These are phyloP conservation scores for Smittia sp. DNA, from an alignment of 2,888 invertebrate genomes.

Conservation along the genomic window DNA sequence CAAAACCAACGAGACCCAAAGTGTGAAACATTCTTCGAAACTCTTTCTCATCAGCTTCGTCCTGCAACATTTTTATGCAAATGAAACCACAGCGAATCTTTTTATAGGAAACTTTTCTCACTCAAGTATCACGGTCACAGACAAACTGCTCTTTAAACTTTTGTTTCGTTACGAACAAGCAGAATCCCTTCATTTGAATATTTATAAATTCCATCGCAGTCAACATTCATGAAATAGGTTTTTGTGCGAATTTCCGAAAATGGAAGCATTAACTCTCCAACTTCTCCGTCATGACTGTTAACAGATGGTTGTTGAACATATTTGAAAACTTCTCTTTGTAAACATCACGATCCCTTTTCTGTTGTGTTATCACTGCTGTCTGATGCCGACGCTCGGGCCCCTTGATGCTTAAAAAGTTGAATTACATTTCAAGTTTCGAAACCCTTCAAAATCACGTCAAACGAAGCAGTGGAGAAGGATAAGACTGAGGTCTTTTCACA, in stretches of 20 bases:
- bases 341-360: neutral
- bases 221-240: neutral
- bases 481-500: too few relatives aligned
- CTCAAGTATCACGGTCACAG: neutral
- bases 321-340: neutral
- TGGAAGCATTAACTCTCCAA: neutral
- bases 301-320: constrained; percentile 1
- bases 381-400: too few relatives aligned
- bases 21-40: too few relatives aligned
- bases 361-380: neutral
- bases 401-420: neutral
- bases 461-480: neutral
- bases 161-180: neutral
- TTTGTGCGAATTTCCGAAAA: neutral
- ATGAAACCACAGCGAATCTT: neutral
- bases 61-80: neutral
- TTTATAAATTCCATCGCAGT: neutral
- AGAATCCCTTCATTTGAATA: constrained; percentile 18
- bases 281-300: neutral
- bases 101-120: neutral
- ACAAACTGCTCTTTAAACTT: constrained; percentile 5
- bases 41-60: too few relatives aligned
- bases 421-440: neutral
- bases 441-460: neutral
- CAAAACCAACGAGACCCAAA: too few relatives aligned